Evolutionary conservation across 2,113 vertebrate species (phyloP).

Genomic region (Seriola dumerili): DNA sequence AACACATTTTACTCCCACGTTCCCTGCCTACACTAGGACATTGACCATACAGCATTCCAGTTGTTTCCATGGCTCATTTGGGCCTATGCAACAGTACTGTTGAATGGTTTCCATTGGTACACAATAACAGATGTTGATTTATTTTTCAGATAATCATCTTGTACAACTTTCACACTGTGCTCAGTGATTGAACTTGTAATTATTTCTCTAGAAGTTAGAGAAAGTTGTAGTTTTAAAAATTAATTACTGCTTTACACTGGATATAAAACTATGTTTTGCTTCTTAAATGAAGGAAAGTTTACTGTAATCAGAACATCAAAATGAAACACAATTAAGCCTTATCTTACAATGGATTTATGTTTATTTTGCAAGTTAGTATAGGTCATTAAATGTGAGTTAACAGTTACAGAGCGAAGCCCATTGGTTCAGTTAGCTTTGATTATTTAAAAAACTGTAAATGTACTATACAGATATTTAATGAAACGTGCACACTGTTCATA

Average conservation of each 20-base stretch:
- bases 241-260: background rate
- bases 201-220: background rate
- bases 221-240: background rate
- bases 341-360: background rate
- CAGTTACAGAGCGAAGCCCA: background rate
- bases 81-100: background rate
- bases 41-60: background rate
- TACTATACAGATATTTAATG: background rate
- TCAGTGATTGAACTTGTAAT: background rate
- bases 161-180: background rate
- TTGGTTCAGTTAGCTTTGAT: background rate
- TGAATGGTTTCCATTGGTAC: background rate
- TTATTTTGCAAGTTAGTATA: background rate
- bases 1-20: background rate
- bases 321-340: background rate
- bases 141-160: background rate
- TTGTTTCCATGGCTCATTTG: background rate
- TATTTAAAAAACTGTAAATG: background rate
- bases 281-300: background rate
- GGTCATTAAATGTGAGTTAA: background rate
- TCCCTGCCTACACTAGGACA: background rate
- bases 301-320: background rate
- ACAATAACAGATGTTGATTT: background rate
- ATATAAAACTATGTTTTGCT: background rate
- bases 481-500: background rate